Evolutionary conservation across 2,113 vertebrate genomes (phyloP).

Genomic region (Dasypus novemcinctus): DNA sequence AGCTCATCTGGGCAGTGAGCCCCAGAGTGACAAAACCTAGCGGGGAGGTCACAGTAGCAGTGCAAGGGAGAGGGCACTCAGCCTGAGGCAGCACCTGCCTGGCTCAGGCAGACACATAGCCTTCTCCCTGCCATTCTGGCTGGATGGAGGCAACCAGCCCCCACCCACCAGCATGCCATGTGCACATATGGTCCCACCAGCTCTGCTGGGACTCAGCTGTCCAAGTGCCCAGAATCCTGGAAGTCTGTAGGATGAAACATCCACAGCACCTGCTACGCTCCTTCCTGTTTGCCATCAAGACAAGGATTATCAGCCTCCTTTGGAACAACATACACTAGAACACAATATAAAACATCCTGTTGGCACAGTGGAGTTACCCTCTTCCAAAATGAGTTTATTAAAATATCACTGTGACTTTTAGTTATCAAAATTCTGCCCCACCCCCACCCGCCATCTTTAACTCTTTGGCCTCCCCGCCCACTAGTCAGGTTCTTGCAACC

Average conservation of each 20-base stretch:
- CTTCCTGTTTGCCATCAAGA: too few species aligned
- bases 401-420: background rate
- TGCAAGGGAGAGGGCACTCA: background rate
- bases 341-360: background rate
- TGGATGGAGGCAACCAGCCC: background rate
- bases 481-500: background rate
- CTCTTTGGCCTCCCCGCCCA: background rate
- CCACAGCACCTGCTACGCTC: background rate
- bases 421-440: background rate
- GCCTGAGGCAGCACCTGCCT: background rate
- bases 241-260: background rate
- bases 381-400: background rate
- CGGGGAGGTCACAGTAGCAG: too few species aligned
- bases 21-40: too few species aligned
- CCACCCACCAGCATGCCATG: background rate
- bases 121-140: background rate
- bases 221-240: background rate
- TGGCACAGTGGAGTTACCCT: background rate
- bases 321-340: background rate
- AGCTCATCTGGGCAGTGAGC: background rate
- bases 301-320: background rate
- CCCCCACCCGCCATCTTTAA: background rate
- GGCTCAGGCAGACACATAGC: background rate
- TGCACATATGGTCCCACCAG: too few species aligned
- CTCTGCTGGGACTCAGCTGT: background rate